Evolutionary conservation across 1,140 invertebrate species (phyloP), one percentile per base, ranked within the genome.

Genomic region (Drosophila chauvacae): DNA sequence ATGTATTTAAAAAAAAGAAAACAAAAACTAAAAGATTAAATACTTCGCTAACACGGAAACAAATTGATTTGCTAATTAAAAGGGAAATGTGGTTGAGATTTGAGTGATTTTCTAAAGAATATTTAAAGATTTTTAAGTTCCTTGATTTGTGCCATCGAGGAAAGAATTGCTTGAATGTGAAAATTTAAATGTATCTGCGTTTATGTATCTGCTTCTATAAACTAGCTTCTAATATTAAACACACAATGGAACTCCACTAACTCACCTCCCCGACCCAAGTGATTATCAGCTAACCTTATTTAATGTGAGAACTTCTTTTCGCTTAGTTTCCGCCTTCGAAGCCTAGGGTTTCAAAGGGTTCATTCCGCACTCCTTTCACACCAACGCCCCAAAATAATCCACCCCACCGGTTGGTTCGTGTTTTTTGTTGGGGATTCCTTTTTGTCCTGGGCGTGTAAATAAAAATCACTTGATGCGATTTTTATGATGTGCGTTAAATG

Each of bases 401-500:
- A 35, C 30, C 44, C 61, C 35, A 13, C 39, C 13, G 30, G 30
- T 56, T 39, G 2, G 30, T 18, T 80, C 45, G n/a, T 35, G 14
- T 56, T 37, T 56, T 39, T 39, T 74, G 33, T 39, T 74, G 33
- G 65, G 48, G 57, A 14, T 51, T 42, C 58, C 66, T 85, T 75
- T 75, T 78, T 62, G 77, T 86, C 53, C 69, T 75, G 65, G 51
- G 69, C 61, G 84, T 77, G 84, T 88, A 87, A 87, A 90, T 84
- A 90, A 90, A 88, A 88, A 80, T 88, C 85, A 90, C 81, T 90
- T 90, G 81, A 90, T 90, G 76, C 58, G 86, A 90, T 90, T 90
- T 90, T 90, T 90, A 90, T 86, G 86, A 90, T 90, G 86, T 80
- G 86, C 87, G 81, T 90, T 90, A 90, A 90, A 90, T 90, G 86